Conservation (phyloP, 2,797 vertebrate species). For the Momotus momota region DNA sequence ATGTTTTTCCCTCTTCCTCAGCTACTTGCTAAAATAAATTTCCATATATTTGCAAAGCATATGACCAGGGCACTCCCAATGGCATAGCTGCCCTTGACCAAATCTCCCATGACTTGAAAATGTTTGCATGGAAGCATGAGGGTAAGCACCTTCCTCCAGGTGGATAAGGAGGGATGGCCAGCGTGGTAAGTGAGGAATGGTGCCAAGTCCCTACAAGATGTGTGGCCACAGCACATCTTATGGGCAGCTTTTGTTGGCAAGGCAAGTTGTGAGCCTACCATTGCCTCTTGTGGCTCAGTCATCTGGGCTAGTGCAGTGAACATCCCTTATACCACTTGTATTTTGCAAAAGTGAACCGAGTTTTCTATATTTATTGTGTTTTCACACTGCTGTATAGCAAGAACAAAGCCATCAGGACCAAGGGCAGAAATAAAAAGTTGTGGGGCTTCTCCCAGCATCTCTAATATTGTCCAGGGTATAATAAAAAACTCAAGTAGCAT, state of each 20-base stretch:
- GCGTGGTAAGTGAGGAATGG: rapidly evolving
- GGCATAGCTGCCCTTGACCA: not conserved
- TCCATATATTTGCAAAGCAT: not conserved
- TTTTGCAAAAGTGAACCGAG: not conserved
- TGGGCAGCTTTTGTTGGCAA: not conserved
- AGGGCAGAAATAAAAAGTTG: not conserved
- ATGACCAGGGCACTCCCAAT: not conserved
- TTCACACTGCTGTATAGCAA: rapidly evolving
- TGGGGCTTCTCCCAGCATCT: not conserved
- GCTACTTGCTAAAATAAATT: not conserved
- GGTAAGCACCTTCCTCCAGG: not conserved
- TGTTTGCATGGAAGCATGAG: not conserved
- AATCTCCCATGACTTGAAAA: not conserved
- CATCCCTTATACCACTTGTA: rapidly evolving
- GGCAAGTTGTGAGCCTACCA: not conserved
- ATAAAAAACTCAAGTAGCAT: not conserved
- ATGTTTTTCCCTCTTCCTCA: not conserved
- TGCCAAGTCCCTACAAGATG: not conserved
- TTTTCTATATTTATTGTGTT: not conserved
- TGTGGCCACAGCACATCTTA: not conserved
- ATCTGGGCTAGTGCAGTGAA: not conserved
- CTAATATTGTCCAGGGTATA: not conserved
- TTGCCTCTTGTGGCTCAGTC: not conserved
- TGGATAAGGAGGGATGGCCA: rapidly evolving
- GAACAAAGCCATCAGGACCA: not conserved